These are phyloP conservation scores for Sebastes reedi DNA, from an alignment of 2,797 vertebrate species.

Conservation along the genomic window DNA sequence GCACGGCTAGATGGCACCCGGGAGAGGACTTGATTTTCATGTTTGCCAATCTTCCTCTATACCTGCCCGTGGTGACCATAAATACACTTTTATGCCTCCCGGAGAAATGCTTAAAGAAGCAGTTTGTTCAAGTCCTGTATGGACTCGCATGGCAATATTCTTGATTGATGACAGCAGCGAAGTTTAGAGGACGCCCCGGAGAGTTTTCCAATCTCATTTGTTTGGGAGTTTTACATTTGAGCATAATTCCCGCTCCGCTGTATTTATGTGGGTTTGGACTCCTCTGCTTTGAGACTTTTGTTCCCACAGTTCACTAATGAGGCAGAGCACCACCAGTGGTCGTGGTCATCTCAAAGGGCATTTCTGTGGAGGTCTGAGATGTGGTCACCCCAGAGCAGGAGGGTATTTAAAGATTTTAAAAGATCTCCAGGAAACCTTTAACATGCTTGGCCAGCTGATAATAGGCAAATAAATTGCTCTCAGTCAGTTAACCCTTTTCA, in stretches of 20 bases:
- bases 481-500: constrained; percentile 3
- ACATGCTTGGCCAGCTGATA: constrained; percentile 8
- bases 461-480: constrained; percentile 11
- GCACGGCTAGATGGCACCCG: constrained; percentile 69
- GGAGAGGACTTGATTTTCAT: constrained; percentile 81
- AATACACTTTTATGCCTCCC: constrained; percentile 80
- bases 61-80: constrained; percentile 75
- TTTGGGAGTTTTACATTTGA: constrained; percentile 74
- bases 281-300: constrained; percentile 34
- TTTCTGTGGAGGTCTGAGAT: constrained; percentile 7
- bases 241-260: constrained; percentile 55
- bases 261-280: constrained; percentile 59
- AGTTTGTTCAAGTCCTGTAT: constrained; percentile 74
- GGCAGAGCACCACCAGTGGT: constrained; percentile 23
- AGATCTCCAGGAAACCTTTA: constrained; percentile 30
- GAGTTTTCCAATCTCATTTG: constrained; percentile 72
- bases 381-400: constrained; percentile 7
- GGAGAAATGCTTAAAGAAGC: constrained; percentile 81
- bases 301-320: constrained; percentile 59
- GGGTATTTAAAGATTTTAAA: background rate
- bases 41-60: constrained; percentile 81
- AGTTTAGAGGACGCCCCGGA: constrained; percentile 70
- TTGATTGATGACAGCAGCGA: constrained; percentile 72
- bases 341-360: constrained; percentile 17
- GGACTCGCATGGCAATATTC: constrained; percentile 69